phyloP scores from a whole-genome alignment of 1,140 invertebrate species.

The Brachionus koreanus region DNA sequence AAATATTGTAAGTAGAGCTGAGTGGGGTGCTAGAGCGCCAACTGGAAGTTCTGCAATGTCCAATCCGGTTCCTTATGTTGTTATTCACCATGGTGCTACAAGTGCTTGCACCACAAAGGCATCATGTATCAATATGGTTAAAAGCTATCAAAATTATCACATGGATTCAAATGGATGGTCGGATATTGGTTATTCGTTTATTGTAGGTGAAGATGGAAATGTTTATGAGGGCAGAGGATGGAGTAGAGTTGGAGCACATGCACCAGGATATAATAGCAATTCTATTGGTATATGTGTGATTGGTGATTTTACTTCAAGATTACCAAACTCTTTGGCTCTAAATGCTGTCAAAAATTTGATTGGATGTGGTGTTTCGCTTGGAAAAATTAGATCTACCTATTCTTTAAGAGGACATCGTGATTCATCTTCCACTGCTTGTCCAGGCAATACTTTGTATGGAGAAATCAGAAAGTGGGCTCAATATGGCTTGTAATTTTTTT shows the following conservation, averaged over 20 bases:
- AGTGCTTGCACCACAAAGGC: constrained; percentile 46
- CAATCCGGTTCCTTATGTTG: constrained; percentile 67
- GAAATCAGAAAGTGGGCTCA: not conserved
- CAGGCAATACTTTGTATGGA: constrained; percentile 49
- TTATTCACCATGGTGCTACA: constrained; percentile 58
- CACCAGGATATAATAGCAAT: constrained; percentile 64
- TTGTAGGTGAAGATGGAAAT: constrained; percentile 50
- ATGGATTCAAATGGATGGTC: constrained; percentile 61
- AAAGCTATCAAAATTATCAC: constrained; percentile 67
- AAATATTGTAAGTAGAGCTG: constrained; percentile 46
- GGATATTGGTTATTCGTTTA: constrained; percentile 50
- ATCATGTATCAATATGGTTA: constrained; percentile 46
- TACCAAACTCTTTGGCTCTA: constrained; percentile 47
- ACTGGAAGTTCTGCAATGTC: constrained; percentile 44
- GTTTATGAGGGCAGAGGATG: constrained; percentile 49
- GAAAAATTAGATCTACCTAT: constrained; percentile 47
- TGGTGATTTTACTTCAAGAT: constrained; percentile 56
- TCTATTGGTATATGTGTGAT: constrained; percentile 67
- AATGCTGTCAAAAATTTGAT: constrained; percentile 48
- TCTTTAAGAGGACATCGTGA: constrained; percentile 49
- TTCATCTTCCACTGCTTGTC: constrained; percentile 47
- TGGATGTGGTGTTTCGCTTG: constrained; percentile 46
- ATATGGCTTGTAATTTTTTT: not conserved
- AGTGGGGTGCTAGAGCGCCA: constrained; percentile 48
- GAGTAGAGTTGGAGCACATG: constrained; percentile 65